These are phyloP conservation scores for Fistularia tabacaria DNA, from an alignment of 2,797 vertebrate genomes.

Conservation along the genomic window DNA sequence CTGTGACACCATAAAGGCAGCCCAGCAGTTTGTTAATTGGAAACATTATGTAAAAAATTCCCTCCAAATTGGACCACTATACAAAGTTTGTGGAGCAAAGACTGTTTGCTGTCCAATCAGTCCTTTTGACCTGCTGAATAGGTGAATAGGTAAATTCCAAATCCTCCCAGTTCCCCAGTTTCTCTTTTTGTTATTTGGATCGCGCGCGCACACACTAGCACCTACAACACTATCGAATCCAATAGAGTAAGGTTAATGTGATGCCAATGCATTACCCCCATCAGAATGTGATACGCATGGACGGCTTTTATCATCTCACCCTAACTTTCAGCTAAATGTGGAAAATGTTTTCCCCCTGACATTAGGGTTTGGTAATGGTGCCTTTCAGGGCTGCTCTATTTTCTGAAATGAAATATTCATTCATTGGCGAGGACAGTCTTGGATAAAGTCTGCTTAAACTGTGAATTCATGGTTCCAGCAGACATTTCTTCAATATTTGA, in stretches of 20 bases:
- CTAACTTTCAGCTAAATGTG: slow-evolving; percentile 65
- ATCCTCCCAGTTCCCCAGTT: not conserved
- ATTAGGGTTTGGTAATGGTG: slow-evolving; percentile 70
- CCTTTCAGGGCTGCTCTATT: slow-evolving; percentile 72
- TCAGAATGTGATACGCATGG: slow-evolving; percentile 67
- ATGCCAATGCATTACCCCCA: slow-evolving; percentile 66
- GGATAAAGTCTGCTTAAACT: slow-evolving; percentile 68
- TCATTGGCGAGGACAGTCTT: slow-evolving; percentile 67
- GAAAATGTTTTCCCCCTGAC: slow-evolving; percentile 61
- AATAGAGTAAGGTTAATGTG: slow-evolving; percentile 60
- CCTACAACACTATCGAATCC: slow-evolving; percentile 26
- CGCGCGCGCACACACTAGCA: not conserved
- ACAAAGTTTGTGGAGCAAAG: no score
- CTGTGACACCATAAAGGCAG: no score
- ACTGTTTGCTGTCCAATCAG: no score
- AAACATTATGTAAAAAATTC: no score
- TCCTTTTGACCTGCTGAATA: no score
- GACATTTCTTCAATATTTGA: slow-evolving; percentile 80
- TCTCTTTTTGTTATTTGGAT: slow-evolving; percentile 15
- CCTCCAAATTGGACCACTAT: no score
- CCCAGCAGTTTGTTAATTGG: no score
- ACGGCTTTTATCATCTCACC: slow-evolving; percentile 61
- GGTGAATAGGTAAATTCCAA: no score
- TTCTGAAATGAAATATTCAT: slow-evolving; percentile 77
- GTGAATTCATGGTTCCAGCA: slow-evolving; percentile 71